These are phyloP conservation scores for Bos indicus DNA, from an alignment of 2,113 vertebrate species.

Conservation along the genomic window DNA sequence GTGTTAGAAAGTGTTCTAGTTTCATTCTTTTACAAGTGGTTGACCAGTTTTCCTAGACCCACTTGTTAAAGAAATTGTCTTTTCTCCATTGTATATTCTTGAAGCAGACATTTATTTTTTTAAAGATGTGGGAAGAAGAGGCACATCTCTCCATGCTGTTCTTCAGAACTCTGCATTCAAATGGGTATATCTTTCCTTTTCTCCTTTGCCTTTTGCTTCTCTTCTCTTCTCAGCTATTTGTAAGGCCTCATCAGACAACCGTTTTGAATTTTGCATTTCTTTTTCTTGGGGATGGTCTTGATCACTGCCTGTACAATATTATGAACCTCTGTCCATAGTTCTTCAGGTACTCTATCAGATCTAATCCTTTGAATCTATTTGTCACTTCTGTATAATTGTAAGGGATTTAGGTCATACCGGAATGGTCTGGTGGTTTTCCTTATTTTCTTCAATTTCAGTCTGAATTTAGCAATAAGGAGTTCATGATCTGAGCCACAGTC, in stretches of 20 bases:
- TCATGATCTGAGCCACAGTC: background rate
- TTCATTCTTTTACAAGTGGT: background rate
- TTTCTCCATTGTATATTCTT: background rate
- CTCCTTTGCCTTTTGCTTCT: background rate
- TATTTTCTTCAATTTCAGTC: background rate
- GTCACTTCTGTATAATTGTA: background rate
- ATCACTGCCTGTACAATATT: background rate
- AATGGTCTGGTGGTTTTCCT: background rate
- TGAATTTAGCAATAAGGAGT: background rate
- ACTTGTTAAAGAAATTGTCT: background rate
- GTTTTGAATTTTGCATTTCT: background rate
- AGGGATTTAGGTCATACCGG: background rate
- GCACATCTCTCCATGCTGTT: background rate
- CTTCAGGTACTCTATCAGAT: background rate
- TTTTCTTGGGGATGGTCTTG: background rate
- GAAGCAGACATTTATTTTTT: background rate
- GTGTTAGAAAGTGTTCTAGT: background rate
- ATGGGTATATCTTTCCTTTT: background rate
- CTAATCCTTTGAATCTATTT: background rate
- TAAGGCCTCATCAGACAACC: background rate
- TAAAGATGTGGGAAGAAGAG: background rate
- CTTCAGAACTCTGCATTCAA: background rate
- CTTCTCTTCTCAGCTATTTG: background rate
- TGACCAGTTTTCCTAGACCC: background rate
- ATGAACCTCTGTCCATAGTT: fast-evolving